A percentile compares a stretch with the other conserved stretches of the same genome.
phyloP scores from a whole-genome alignment of 2,888 invertebrate species.

The Amphipoea lucens region DNA sequence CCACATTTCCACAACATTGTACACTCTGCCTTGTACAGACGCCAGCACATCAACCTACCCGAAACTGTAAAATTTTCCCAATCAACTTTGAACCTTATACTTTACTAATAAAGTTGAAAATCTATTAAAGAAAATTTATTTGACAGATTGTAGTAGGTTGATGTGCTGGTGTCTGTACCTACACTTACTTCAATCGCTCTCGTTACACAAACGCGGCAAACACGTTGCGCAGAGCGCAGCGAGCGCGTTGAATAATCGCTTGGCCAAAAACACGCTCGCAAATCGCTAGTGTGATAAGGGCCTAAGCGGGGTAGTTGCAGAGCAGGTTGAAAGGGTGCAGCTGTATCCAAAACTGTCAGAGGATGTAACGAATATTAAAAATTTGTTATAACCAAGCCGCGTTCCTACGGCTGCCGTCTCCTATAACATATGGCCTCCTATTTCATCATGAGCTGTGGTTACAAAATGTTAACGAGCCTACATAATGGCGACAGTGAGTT shows the following conservation, averaged over 20 bases:
- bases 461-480: constrained; percentile 26
- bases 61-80: no score
- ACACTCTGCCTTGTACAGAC: background rate
- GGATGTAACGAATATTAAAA: constrained; percentile 15
- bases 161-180: no score
- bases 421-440: constrained; percentile 5
- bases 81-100: no score
- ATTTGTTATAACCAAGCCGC: constrained; percentile 4
- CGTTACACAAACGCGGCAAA: background rate
- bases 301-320: background rate
- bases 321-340: constrained; percentile 12
- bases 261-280: background rate
- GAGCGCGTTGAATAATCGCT: background rate
- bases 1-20: background rate
- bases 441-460: constrained; percentile 17
- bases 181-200: background rate
- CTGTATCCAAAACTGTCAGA: constrained; percentile 27
- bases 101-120: no score
- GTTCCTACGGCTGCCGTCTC: background rate
- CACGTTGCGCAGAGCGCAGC: background rate
- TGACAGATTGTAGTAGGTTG: no score
- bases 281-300: background rate
- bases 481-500: constrained; percentile 19
- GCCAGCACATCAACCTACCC: no score
- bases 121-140: no score